phyloP scores from a whole-genome alignment of 2,113 vertebrate species.

The Leucoraja erinaceus region DNA sequence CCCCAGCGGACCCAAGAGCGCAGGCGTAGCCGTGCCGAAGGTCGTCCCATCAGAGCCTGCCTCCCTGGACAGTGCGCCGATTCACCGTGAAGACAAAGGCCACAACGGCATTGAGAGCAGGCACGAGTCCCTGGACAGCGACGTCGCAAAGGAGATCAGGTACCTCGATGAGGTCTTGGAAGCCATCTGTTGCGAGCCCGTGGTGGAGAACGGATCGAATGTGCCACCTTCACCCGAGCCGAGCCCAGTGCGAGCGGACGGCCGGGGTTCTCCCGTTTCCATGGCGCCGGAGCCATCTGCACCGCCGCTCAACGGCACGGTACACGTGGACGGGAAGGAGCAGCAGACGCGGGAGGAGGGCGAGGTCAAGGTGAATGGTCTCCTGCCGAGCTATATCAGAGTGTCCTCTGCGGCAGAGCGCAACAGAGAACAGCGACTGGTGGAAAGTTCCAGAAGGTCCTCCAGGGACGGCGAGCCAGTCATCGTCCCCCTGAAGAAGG shows the following conservation, averaged over 20 bases:
- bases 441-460: slow-evolving; percentile 53
- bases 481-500: slow-evolving; percentile 66
- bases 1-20: slow-evolving; percentile 59
- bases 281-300: slow-evolving; percentile 45
- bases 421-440: not conserved
- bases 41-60: slow-evolving; percentile 26
- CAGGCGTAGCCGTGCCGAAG: slow-evolving; percentile 52
- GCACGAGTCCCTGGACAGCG: slow-evolving; percentile 71
- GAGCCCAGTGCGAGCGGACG: slow-evolving; percentile 48
- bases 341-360: slow-evolving; percentile 45
- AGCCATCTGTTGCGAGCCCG: slow-evolving; percentile 73
- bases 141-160: slow-evolving; percentile 82
- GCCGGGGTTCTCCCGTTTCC: slow-evolving; percentile 54
- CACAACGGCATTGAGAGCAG: slow-evolving; percentile 66
- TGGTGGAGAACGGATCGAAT: slow-evolving; percentile 70
- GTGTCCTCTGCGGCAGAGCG: slow-evolving; percentile 46
- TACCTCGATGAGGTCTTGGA: slow-evolving; percentile 91
- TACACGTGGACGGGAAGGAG: slow-evolving; percentile 49
- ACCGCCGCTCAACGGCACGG: slow-evolving; percentile 47
- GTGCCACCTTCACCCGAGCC: slow-evolving; percentile 66
- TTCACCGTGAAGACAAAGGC: slow-evolving; percentile 55
- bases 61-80: slow-evolving; percentile 56
- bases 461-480: slow-evolving; percentile 61
- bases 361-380: slow-evolving; percentile 58
- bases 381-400: slow-evolving; percentile 48